A percentile compares a stretch with the other conserved stretches of the same genome.
Evolutionary conservation across 2,113 vertebrate genomes (phyloP).

Genomic region (Microcebus murinus): DNA sequence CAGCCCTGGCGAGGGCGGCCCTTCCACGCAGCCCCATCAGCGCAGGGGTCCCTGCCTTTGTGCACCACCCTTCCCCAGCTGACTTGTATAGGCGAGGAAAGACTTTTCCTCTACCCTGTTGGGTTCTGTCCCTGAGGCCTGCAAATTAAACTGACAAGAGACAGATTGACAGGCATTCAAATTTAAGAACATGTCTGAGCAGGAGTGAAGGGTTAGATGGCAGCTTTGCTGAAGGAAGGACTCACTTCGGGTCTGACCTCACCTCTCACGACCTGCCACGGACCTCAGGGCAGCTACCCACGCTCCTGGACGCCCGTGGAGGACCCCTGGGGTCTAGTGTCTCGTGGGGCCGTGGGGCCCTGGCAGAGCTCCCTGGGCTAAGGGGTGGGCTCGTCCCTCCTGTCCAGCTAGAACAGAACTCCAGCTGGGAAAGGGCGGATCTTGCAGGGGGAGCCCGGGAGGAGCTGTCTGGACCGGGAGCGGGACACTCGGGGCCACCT

Average conservation of each 20-base stretch:
- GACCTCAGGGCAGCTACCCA: background rate
- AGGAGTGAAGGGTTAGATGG: background rate
- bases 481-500: background rate
- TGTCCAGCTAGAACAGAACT: too few relatives aligned
- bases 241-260: too few relatives aligned
- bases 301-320: background rate
- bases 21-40: rapidly evolving
- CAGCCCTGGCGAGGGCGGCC: rapidly evolving
- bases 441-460: background rate
- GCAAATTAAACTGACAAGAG: background rate
- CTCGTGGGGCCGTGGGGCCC: background rate
- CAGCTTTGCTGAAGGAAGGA: background rate
- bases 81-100: background rate
- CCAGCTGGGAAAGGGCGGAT: background rate
- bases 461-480: background rate
- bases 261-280: rapidly evolving
- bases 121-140: background rate
- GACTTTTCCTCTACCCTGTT: rapidly evolving
- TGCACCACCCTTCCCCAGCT: too few relatives aligned
- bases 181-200: background rate
- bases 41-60: background rate
- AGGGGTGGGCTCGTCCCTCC: rapidly evolving
- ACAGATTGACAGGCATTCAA: background rate
- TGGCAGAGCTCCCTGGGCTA: background rate
- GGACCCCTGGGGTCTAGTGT: background rate